These are phyloP conservation scores for Calidris pygmaea DNA, from an alignment of 2,113 vertebrate species.

Conservation along the genomic window DNA sequence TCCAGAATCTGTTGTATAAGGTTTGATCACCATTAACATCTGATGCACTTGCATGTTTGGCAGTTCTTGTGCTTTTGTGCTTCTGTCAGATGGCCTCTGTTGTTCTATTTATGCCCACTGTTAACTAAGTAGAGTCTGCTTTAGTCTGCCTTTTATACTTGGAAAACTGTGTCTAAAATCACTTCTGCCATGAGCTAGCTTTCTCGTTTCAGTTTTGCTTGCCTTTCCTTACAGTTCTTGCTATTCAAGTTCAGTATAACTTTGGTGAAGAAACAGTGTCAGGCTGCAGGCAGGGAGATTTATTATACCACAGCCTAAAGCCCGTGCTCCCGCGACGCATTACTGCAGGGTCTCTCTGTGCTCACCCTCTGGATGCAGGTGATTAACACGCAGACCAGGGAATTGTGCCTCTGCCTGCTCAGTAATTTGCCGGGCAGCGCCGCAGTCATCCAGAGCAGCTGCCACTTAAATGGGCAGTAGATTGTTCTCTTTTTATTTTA, in stretches of 20 bases:
- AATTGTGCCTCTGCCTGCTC: constrained; percentile 50
- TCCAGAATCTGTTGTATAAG: constrained; percentile 11
- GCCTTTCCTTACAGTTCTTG: neutral
- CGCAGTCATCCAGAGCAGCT: constrained; percentile 24
- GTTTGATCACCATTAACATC: constrained; percentile 22
- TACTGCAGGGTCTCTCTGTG: constrained; percentile 27
- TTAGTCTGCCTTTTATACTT: neutral
- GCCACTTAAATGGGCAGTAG: constrained; percentile 14
- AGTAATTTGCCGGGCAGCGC: constrained; percentile 60
- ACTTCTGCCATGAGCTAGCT: neutral
- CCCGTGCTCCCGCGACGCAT: neutral
- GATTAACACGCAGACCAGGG: neutral
- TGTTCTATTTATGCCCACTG: neutral
- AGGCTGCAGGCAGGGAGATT: neutral
- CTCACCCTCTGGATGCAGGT: constrained; percentile 28
- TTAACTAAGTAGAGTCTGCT: neutral
- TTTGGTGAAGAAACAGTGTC: neutral
- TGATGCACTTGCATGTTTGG: neutral
- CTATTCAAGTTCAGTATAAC: neutral
- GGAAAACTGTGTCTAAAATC: neutral
- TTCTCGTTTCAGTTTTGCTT: neutral
- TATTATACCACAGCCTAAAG: neutral
- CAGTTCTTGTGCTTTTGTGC: neutral
- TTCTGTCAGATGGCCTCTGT: constrained; percentile 43
- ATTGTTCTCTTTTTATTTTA: constrained; percentile 36